These are phyloP conservation scores for Entelurus aequoreus DNA, from an alignment of 2,113 vertebrate species.

Conservation along the genomic window DNA sequence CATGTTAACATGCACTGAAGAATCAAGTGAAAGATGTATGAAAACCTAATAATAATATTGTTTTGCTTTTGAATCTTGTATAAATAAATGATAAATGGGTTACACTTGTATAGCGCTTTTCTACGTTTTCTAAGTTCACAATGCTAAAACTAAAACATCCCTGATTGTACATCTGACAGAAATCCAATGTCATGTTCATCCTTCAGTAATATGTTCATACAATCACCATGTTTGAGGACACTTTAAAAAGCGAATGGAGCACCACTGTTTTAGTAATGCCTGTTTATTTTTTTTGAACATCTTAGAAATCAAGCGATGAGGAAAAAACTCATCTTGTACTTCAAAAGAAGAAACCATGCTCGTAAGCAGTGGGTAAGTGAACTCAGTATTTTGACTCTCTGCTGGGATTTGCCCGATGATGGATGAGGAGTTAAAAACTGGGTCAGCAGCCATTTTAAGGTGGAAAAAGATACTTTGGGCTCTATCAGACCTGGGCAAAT, in stretches of 20 bases:
- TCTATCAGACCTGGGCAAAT: too few relatives aligned
- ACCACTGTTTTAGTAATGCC: neutral
- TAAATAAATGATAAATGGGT: too few relatives aligned
- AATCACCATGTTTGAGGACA: neutral
- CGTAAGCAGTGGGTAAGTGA: constrained; percentile 88
- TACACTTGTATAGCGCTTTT: too few relatives aligned
- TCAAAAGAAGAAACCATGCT: constrained; percentile 96
- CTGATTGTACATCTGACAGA: constrained; percentile 18
- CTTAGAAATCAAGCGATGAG: constrained; percentile 97
- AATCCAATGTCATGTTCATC: constrained; percentile 10
- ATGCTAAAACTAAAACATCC: constrained; percentile 14
- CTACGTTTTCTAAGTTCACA: too few relatives aligned
- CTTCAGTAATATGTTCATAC: constrained; percentile 1
- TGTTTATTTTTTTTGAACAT: constrained; percentile 12
- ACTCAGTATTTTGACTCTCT: constrained; percentile 18
- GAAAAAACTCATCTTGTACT: constrained; percentile 96
- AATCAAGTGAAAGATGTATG: neutral
- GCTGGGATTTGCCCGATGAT: constrained; percentile 28
- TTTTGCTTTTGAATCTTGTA: neutral
- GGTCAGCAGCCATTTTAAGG: constrained; percentile 47
- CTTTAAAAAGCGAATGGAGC: neutral
- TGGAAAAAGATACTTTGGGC: constrained; percentile 10
- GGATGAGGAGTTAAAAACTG: constrained; percentile 38
- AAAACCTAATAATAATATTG: neutral
- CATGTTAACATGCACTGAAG: too few relatives aligned